A percentile compares a stretch with the other conserved stretches of the same genome.
These are phyloP conservation scores for Nyctalus aviator DNA, from an alignment of 2,797 vertebrate species.

Conservation along the genomic window DNA sequence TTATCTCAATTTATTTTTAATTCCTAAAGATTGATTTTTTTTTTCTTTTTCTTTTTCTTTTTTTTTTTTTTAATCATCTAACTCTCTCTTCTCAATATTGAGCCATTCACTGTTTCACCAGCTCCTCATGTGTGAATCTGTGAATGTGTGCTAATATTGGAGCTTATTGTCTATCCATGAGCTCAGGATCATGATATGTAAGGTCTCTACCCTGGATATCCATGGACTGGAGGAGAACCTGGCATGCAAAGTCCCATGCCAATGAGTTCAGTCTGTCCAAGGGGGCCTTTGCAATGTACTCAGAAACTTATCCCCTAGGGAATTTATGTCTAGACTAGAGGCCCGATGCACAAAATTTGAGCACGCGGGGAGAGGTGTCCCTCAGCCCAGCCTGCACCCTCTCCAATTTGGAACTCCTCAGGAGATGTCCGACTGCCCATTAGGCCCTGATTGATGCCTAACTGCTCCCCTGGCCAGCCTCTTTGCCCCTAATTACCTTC, in stretches of 20 bases:
- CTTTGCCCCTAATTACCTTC: no score
- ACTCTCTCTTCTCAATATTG: background rate
- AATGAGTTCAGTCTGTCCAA: background rate
- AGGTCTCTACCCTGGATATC: background rate
- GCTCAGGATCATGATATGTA: background rate
- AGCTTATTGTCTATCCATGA: background rate
- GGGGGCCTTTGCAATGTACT: background rate
- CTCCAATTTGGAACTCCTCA: no score
- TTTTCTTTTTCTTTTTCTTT: conserved; percentile 44
- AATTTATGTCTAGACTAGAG: background rate
- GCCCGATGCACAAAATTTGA: no score
- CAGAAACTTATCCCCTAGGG: background rate
- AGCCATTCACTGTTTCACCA: background rate
- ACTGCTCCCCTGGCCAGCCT: no score
- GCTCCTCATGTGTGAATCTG: background rate
- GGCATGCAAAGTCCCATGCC: background rate
- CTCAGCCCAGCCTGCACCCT: no score
- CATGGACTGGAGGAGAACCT: background rate
- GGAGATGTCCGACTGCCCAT: no score
- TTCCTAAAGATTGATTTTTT: conserved; percentile 7
- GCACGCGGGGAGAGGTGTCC: no score
- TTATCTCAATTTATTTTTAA: conserved; percentile 29
- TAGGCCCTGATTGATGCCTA: no score
- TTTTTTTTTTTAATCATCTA: conserved; percentile 10
- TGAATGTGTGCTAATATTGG: background rate